phyloP scores from a whole-genome alignment of 1,140 invertebrate genomes.

The Ladona fulva region DNA sequence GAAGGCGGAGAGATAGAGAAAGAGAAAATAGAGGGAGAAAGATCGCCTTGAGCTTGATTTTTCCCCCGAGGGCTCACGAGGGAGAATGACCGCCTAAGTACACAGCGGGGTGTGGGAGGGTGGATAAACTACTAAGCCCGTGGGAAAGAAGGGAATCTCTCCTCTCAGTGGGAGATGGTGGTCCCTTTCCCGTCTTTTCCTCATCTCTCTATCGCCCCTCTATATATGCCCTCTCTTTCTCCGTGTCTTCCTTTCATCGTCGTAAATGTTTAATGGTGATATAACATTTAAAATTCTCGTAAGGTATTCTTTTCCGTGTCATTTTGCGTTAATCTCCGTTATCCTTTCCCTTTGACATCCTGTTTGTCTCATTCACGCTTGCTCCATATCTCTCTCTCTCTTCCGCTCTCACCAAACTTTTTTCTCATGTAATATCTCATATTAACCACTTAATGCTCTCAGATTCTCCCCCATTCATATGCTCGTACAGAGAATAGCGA shows the following conservation, averaged over 20 bases:
- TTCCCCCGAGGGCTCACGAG: not conserved
- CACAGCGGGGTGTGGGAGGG: not conserved
- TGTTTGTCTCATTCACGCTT: too few species aligned
- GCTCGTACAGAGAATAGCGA: too few species aligned
- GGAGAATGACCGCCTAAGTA: slow-evolving; percentile 7
- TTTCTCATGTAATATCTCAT: too few species aligned
- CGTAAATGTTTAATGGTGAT: not conserved
- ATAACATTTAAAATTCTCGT: not conserved
- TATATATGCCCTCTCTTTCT: not conserved
- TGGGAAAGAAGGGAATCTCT: not conserved
- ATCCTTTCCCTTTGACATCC: too few species aligned
- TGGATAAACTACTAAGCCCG: not conserved
- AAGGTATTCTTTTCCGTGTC: too few species aligned
- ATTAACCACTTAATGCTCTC: too few species aligned
- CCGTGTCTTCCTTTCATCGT: not conserved
- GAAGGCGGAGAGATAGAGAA: not conserved
- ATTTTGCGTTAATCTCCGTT: too few species aligned
- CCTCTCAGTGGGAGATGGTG: not conserved
- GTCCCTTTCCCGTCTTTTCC: not conserved
- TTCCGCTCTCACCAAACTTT: too few species aligned
- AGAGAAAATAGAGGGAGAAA: not conserved
- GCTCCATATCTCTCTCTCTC: too few species aligned
- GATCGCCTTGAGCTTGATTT: not conserved
- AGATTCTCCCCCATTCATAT: too few species aligned
- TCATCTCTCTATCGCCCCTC: not conserved